Evolutionary conservation across 1,140 invertebrate genomes (phyloP).

Genomic region (Habropoda laboriosa): DNA sequence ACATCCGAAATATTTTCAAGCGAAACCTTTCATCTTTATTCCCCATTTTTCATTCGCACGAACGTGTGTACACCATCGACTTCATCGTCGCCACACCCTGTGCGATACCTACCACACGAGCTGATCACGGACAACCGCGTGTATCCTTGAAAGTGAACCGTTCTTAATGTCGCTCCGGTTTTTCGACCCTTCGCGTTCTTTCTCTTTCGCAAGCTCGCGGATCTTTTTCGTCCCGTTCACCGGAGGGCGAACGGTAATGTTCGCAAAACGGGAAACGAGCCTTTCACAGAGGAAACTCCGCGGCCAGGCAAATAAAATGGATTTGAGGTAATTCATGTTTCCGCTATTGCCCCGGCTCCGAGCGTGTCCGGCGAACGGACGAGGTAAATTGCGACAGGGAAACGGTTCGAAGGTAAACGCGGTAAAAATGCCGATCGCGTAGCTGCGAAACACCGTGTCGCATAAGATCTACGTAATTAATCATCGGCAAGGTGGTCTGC

Average conservation of each 20-base stretch:
- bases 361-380: slow-evolving; percentile 30
- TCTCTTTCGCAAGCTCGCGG: slow-evolving; percentile 27
- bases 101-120: neutral
- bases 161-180: slow-evolving; percentile 2
- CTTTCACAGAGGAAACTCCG: slow-evolving; percentile 54
- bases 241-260: slow-evolving; percentile 46
- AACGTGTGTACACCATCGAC: neutral
- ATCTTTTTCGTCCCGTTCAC: slow-evolving; percentile 39
- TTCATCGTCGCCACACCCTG: neutral
- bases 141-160: neutral
- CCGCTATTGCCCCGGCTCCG: slow-evolving; percentile 32
- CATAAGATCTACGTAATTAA: neutral
- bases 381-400: slow-evolving; percentile 52
- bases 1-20: too few relatives aligned
- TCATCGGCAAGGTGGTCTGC: slow-evolving; percentile 5
- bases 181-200: slow-evolving; percentile 1
- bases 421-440: slow-evolving; percentile 24
- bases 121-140: neutral
- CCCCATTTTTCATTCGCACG: neutral
- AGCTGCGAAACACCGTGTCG: neutral
- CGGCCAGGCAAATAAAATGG: slow-evolving; percentile 42
- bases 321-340: slow-evolving; percentile 58
- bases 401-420: slow-evolving; percentile 19
- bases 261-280: slow-evolving; percentile 53
- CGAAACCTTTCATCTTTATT: neutral